Percentiles rank a stretch among this genome's conserved stretches.
Conservation (phyloP, 2,888 invertebrate genomes). For the Ormyrus thymus region DNA sequence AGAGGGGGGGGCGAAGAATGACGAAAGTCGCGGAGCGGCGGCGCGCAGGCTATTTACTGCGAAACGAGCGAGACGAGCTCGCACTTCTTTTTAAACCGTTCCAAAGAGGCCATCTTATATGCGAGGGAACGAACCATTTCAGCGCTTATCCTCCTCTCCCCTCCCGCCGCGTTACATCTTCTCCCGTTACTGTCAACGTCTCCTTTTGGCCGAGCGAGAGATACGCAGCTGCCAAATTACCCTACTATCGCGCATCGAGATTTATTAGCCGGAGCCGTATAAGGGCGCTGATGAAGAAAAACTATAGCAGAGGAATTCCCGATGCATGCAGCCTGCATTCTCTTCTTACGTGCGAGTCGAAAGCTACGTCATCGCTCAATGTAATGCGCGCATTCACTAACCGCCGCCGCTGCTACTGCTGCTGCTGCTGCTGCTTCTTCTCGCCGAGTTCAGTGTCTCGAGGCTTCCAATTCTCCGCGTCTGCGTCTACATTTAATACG, state of each 20-base stretch:
- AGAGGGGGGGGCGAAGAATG: constrained; percentile 29
- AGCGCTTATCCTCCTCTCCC: constrained; percentile 25
- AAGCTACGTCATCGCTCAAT: constrained; percentile 24
- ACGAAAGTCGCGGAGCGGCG: constrained; percentile 41
- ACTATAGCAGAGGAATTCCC: no score
- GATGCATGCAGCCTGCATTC: background rate
- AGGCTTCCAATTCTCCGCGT: background rate
- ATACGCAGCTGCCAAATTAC: no score
- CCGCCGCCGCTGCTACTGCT: background rate
- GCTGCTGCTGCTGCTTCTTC: background rate
- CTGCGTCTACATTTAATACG: background rate
- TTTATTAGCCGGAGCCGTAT: no score
- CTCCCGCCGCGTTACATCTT: constrained; percentile 13
- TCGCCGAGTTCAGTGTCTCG: constrained; percentile 12
- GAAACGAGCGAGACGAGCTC: constrained; percentile 61
- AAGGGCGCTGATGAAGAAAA: no score
- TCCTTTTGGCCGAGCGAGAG: background rate
- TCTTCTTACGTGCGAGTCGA: constrained; percentile 8
- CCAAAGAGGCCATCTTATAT: constrained; percentile 17
- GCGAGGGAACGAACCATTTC: constrained; percentile 4
- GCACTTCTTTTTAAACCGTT: constrained; percentile 18
- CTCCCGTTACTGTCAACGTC: background rate
- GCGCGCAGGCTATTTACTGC: constrained; percentile 28
- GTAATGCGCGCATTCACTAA: constrained; percentile 20
- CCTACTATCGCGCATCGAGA: no score